phyloP scores from a whole-genome alignment of 2,113 vertebrate genomes.

The Anas platyrhynchos region DNA sequence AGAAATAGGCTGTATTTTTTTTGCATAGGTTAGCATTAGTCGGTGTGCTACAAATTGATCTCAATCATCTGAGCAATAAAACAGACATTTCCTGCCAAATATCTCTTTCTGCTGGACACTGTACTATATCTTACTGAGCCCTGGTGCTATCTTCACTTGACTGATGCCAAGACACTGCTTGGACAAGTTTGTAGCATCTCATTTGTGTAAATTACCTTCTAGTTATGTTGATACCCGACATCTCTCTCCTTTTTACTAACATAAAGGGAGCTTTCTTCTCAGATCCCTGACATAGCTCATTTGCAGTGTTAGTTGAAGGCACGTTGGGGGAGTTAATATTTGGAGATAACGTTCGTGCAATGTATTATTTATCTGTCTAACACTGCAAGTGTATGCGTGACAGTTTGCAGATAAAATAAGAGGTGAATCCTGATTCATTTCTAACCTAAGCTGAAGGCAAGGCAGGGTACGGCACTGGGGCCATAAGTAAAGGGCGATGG shows the following conservation, averaged over 20 bases:
- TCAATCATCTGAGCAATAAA: neutral
- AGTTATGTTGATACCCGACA: neutral
- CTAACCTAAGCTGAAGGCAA: neutral
- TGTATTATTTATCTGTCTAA: neutral
- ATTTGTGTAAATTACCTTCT: neutral
- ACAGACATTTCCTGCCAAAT: neutral
- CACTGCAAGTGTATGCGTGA: neutral
- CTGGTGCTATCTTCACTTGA: neutral
- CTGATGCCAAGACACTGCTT: accelerated
- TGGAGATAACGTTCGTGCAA: neutral
- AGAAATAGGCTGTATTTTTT: neutral
- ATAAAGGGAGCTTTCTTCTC: neutral
- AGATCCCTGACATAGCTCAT: neutral
- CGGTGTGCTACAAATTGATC: neutral
- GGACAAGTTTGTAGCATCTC: neutral
- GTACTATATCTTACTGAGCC: neutral
- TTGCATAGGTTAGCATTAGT: neutral
- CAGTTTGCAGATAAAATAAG: neutral
- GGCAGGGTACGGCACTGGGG: neutral
- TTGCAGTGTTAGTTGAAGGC: neutral
- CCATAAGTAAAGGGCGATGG: neutral
- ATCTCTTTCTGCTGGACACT: neutral
- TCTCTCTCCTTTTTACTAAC: neutral
- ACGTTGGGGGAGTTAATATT: neutral
- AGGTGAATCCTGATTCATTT: neutral